A percentile compares a stretch with the other conserved stretches of the same genome.
Conservation (phyloP, 2,797 vertebrate species). For the Melanotaenia nigrans region DNA sequence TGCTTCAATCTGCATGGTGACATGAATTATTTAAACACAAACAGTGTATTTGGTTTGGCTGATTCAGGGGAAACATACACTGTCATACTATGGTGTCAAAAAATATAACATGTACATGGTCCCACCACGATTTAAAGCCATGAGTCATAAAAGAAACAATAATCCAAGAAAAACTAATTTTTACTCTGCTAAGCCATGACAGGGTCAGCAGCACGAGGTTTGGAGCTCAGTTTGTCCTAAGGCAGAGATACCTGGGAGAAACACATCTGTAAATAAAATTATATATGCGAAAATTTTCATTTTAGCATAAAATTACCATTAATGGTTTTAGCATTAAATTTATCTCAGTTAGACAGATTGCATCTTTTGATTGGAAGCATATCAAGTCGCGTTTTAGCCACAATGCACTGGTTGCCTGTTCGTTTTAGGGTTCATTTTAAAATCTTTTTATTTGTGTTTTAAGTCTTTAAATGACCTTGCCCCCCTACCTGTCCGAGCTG, state of each 20-base stretch:
- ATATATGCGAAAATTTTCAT: not conserved
- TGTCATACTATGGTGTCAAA: not conserved
- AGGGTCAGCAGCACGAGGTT: conserved; percentile 1
- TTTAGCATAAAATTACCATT: not conserved
- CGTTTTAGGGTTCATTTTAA: no score
- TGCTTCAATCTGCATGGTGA: not conserved
- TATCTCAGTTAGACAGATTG: not conserved
- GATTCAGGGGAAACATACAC: conserved; percentile 9
- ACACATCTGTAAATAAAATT: conserved; percentile 26
- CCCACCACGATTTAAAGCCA: not conserved
- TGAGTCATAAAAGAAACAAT: not conserved
- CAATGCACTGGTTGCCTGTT: no score
- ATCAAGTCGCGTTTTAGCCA: not conserved
- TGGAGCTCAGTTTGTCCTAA: conserved; percentile 30
- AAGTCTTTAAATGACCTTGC: no score
- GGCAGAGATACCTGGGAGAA: conserved; percentile 1
- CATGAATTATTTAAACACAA: not conserved
- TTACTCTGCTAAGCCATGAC: conserved; percentile 1
- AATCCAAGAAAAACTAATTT: conserved; percentile 13
- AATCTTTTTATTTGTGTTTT: no score
- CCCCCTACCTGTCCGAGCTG: no score
- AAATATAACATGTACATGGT: not conserved
- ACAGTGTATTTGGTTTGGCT: not conserved
- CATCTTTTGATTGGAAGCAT: not conserved
- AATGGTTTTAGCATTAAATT: not conserved